Evolutionary conservation across 2,888 invertebrate species (phyloP), one percentile per base, ranked within the genome.

Genomic region (Stenurella melanura): DNA sequence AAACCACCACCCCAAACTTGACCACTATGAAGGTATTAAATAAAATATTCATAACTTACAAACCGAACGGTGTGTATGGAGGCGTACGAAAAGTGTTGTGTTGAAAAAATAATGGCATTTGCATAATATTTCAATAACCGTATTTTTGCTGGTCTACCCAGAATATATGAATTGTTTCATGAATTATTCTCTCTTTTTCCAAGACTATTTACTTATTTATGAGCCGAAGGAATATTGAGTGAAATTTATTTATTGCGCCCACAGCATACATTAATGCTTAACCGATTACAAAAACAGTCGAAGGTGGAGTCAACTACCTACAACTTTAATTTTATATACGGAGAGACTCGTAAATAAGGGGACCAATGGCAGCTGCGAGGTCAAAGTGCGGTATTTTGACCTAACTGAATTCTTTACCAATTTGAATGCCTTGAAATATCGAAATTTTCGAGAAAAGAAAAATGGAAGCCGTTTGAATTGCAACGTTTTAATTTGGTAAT

Each of bases 111-210:
- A 15, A 50, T 50, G 50, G 50, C 50, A 50, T 50, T 50, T 50
- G 50, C 50, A 50, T 50, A 50, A 50, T 50, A 50, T 50, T 50
- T 50, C 50, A 50, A 50, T 50, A 50, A 50, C 50, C 50, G 50
- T 50, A 50, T 50, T 50, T 50, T n/a, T 50, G n/a, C 50, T 50
- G 50, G 50, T 50, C 50, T 50, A 50, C 50, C 50, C 50, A 50
- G 50, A 50, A 50, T 42, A 42, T 50, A 12, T 50, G 50, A 50
- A 50, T n/a, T 50, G 50, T 50, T 50, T 50, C 50, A 50, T 50
- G 50, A 50, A 50, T 50, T 50, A 50, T 50, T 50, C 50, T 11
- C 42, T 42, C 6, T n/a, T n/a, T 50, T 50, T 50, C 50, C n/a
- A 6, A 50, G 50, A 50, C 4, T 50, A n/a, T 15, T 42, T 50